Base-by-base conservation (phyloP, 1,140 invertebrate genomes). In the Pseudobourletiella spinata region DNA sequence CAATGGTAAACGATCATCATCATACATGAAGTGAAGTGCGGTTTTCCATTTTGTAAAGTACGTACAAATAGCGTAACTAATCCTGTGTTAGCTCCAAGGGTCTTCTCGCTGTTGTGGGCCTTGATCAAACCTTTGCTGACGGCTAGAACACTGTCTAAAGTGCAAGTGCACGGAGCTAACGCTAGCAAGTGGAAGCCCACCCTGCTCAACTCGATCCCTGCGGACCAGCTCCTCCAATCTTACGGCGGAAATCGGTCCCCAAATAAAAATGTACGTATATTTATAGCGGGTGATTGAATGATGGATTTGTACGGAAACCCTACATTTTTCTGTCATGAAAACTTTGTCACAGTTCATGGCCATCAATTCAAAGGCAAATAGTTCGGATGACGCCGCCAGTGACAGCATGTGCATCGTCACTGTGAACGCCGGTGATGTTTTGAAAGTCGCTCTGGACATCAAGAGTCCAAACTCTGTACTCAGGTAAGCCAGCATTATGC, bases 101-200 rank as follows among this genome's bases (percentile, higher is more conserved):
- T 95, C 20, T 95, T 95, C 73, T 82, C 89, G 0, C 78, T 95
- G 39, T 86, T 88, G 0, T 95, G 88, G 73, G 85, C 87, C 18
- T 79, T 95, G 2, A 80, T 88, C 0, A 91, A 91, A 72, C 91
- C 87, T 67, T 88, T 95, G 65, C 81, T 95, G 68, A 86, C 91
- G 70, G 90, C 94, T 65, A 87, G 89, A 71, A 95, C 91, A 42
- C 79, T 89, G 67, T 85, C 85, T 2, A 96, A 96, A 79, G 91
- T 95, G 28, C 82, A 86, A 70, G 90, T 96, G 51, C 84, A 83
- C 68, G 89, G 89, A 72, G 75, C 80, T 1, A 86, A 89, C 60
- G 76, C 81, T 3, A 42, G n/a, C 22, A 57, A 57, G 26, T 57
- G 55, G 55, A 57, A 57, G 18, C 3, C 32, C 3, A 22, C 2